phyloP scores from a whole-genome alignment of 2,888 invertebrate genomes.

The Punctoribates punctum region DNA sequence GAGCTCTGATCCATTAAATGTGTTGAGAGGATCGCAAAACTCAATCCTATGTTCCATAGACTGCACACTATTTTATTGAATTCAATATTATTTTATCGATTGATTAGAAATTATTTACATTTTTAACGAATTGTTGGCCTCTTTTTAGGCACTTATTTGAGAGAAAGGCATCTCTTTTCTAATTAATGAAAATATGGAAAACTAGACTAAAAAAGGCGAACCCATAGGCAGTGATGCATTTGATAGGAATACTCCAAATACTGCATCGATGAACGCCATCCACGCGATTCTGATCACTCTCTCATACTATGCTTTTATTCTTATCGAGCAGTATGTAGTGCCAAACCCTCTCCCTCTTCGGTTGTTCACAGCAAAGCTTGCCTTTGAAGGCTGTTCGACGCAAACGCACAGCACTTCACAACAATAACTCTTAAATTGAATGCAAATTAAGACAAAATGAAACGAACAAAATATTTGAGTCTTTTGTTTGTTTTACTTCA shows the following conservation, averaged over 20 bases:
- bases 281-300: conserved; percentile 21
- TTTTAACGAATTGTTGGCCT: background rate
- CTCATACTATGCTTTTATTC: background rate
- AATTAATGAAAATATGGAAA: background rate
- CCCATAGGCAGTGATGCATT: conserved; percentile 13
- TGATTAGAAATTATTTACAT: background rate
- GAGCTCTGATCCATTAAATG: conserved; percentile 1
- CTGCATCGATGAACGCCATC: conserved; percentile 23
- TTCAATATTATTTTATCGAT: background rate
- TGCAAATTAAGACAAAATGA: background rate
- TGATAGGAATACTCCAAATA: background rate
- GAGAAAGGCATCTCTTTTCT: background rate
- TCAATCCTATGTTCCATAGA: conserved; percentile 28
- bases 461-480: background rate
- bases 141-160: background rate
- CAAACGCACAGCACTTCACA: background rate
- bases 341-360: conserved; percentile 2
- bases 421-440: conserved; percentile 9
- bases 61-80: background rate
- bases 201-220: conserved; percentile 1
- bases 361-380: background rate
- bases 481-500: background rate
- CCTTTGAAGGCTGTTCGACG: background rate
- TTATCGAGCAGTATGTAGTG: background rate
- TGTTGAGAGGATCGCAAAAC: background rate